These are phyloP conservation scores for Lithobates sylvaticus DNA, from an alignment of 2,797 vertebrate genomes.

Conservation along the genomic window DNA sequence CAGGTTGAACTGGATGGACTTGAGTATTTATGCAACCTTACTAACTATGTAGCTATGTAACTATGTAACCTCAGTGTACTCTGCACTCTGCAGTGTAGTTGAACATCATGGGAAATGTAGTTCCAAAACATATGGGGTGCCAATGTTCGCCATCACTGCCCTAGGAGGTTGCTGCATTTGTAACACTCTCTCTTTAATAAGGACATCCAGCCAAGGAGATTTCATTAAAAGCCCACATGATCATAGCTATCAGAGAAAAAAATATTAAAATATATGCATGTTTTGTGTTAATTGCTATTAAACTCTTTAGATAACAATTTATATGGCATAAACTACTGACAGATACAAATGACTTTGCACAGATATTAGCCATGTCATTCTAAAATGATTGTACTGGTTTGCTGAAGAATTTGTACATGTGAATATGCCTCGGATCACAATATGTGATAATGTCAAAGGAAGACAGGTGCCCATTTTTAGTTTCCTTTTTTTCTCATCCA, in stretches of 20 bases:
- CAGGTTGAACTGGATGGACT: no score
- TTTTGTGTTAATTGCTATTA: neutral
- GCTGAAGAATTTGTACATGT: neutral
- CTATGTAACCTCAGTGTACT: no score
- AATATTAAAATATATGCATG: neutral
- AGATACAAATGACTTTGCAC: no score
- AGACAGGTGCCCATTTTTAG: neutral
- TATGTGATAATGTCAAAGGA: neutral
- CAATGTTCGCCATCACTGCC: no score
- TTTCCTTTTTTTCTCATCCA: neutral
- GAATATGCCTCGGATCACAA: neutral
- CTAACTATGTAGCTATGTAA: no score
- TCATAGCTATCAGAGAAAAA: neutral
- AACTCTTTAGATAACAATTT: neutral
- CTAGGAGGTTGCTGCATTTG: no score
- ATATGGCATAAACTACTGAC: neutral
- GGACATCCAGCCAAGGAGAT: neutral
- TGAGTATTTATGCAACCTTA: no score
- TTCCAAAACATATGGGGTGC: no score
- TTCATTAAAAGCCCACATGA: neutral
- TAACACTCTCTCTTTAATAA: neutral
- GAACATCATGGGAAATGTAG: no score
- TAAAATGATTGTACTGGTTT: neutral
- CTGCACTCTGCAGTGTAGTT: no score
- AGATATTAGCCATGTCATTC: neutral